phyloP scores from a whole-genome alignment of 2,797 vertebrate genomes.

The Carduelis carduelis region DNA sequence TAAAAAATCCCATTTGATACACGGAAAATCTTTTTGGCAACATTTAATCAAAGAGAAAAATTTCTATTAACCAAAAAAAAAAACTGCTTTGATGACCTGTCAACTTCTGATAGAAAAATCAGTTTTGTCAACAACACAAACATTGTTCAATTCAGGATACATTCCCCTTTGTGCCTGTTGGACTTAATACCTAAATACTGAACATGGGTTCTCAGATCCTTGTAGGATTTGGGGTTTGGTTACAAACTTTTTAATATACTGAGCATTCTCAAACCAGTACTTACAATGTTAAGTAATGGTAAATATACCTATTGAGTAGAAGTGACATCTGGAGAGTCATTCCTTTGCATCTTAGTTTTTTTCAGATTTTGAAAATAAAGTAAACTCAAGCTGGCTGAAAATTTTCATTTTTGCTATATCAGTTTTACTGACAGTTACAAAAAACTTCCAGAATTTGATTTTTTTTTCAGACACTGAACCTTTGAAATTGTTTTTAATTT shows the following conservation, averaged over 20 bases:
- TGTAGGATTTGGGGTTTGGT: neutral
- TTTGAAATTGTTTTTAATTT: neutral
- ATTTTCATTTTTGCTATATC: neutral
- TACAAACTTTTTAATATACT: neutral
- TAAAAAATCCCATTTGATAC: neutral
- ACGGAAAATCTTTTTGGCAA: neutral
- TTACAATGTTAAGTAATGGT: neutral
- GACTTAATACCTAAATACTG: neutral
- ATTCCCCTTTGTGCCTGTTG: neutral
- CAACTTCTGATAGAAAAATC: conserved; percentile 3
- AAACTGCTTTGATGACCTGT: neutral
- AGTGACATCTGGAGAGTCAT: neutral
- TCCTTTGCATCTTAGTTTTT: neutral
- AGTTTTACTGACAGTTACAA: neutral
- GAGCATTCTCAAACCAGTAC: neutral
- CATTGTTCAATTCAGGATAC: neutral
- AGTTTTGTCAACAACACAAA: neutral
- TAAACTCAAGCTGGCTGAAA: neutral
- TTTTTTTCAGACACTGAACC: neutral
- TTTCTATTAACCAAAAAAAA: neutral
- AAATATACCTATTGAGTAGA: neutral
- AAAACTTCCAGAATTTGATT: neutral
- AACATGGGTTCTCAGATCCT: neutral
- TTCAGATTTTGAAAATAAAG: neutral
- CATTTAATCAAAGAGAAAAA: neutral